Conservation (phyloP, 2,888 invertebrate genomes). For the Apamea anceps region DNA sequence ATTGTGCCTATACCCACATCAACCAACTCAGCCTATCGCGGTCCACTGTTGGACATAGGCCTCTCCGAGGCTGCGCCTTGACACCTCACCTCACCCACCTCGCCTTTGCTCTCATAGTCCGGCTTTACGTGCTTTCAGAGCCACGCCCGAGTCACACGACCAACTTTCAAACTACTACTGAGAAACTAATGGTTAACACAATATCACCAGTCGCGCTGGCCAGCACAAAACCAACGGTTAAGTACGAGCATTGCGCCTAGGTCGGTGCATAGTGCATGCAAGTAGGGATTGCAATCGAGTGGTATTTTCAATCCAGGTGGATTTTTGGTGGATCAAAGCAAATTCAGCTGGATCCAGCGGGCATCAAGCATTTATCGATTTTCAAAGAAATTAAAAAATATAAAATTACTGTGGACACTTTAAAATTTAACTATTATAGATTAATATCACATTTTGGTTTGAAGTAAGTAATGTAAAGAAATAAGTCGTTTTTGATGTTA, state of each 20-base stretch:
- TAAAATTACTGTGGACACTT: too few species aligned
- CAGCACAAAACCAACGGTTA: too few species aligned
- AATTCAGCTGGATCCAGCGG: background rate
- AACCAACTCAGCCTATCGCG: too few species aligned
- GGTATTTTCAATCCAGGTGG: background rate
- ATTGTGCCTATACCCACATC: too few species aligned
- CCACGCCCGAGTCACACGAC: background rate
- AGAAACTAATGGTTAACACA: background rate
- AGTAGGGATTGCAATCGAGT: background rate
- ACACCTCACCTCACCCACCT: too few species aligned
- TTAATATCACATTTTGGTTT: too few species aligned
- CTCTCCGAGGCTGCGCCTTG: too few species aligned
- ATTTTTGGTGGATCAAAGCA: background rate
- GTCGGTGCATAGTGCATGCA: background rate
- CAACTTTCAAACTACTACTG: background rate
- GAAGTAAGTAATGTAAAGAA: background rate
- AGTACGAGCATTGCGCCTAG: background rate
- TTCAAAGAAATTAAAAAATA: background rate
- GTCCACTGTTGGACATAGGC: too few species aligned
- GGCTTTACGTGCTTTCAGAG: background rate
- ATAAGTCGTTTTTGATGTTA: too few species aligned
- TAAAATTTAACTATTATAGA: too few species aligned
- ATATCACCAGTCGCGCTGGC: background rate
- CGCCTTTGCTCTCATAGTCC: background rate
- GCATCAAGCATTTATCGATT: background rate